Base-by-base conservation (phyloP, 2,797 vertebrate species). In the Cyprinodon diabolis region DNA sequence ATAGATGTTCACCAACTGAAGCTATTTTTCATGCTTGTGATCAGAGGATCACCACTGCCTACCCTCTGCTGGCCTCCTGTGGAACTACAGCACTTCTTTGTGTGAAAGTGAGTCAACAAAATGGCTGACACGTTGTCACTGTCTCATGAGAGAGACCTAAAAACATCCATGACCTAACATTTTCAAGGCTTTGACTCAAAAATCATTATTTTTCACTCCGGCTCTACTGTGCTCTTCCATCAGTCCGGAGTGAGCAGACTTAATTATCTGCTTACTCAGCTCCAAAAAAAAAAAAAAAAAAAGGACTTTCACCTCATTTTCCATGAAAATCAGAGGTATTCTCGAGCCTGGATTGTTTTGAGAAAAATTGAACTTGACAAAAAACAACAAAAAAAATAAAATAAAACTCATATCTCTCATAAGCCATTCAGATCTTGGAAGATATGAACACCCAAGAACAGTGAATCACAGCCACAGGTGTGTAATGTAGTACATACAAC, bases 41-140 rank as follows among this genome's bases (percentile, higher is more conserved):
- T 72, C 30, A 52, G 1, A 35, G 17, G 6, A 56, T n/a, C 58
- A 63, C 15, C 25, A 62, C 19, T 48, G 69, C 17, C 58, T 15
- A 14, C 87, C 89, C 87, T 67, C 92, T 91, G 68, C 56, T 89
- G 92, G 86, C 25, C 74, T 14, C 6, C 19, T 55, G 15, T 51
- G 58, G 78, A 87, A 93, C 67, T 85, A 67, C 90, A 83, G 0
- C 19, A 76, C 73, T 60, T 77, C 62, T 15, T 71, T 17, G 12
- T 71, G 66, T 14, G 54, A 37, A 71, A 77, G 58, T 75, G 76
- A 86, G 48, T 80, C 75, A 37, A 91, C 90, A 93, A 93, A 92
- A 93, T 93, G 92, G 91, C 91, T 89, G 92, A 81, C 83, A 35
- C 65, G 70, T 30, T n/a, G 37, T 57, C 23, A 76, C 67, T 68